Conservation (phyloP, 2,113 vertebrate genomes). For the Anolis sagrei region DNA sequence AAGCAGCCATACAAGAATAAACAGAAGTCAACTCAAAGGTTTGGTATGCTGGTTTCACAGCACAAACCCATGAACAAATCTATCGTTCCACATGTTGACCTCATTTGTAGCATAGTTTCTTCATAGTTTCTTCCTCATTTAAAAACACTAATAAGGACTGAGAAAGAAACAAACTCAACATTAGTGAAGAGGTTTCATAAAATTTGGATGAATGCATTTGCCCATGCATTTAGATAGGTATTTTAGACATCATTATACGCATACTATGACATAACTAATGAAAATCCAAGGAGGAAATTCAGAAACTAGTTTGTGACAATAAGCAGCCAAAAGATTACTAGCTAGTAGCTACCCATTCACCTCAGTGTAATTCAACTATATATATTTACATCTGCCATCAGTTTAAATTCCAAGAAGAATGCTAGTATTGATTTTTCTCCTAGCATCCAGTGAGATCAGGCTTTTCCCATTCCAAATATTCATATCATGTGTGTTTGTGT, state of each 20-base stretch:
- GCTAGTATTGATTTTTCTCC: not conserved
- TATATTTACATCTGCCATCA: not conserved
- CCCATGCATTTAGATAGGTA: too few relatives aligned
- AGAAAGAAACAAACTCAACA: not conserved
- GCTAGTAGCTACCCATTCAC: not conserved
- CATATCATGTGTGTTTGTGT: too few relatives aligned
- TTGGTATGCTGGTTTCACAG: not conserved
- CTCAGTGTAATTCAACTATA: not conserved
- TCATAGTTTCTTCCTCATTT: not conserved
- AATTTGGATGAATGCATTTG: not conserved
- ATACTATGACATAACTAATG: not conserved
- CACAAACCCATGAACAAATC: not conserved
- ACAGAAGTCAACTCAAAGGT: not conserved
- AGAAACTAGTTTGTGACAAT: not conserved
- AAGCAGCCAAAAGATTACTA: not conserved
- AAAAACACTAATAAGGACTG: not conserved
- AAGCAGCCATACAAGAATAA: not conserved
- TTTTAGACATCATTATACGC: not conserved
- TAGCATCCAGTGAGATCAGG: not conserved
- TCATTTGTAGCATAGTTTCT: not conserved
- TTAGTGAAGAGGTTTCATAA: not conserved
- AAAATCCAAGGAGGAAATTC: not conserved
- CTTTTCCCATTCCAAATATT: not conserved
- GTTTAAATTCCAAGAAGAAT: not conserved
- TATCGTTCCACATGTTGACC: not conserved